Evolutionary conservation across 2,797 vertebrate genomes (phyloP).

Genomic region (Rhinoraja longicauda): DNA sequence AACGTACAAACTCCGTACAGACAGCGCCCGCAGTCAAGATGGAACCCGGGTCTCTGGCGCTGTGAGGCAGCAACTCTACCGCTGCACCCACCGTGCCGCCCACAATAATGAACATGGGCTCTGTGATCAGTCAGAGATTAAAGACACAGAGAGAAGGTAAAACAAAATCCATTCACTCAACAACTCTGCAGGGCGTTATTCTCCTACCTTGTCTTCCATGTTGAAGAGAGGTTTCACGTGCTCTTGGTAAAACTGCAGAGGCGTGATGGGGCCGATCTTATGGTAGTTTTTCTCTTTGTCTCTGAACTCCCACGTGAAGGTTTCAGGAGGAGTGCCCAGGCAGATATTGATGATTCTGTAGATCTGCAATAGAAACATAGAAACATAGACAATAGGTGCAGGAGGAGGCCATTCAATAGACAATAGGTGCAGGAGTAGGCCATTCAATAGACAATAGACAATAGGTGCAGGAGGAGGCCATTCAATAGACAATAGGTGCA

Average conservation of each 20-base stretch:
- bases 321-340: constrained; percentile 86
- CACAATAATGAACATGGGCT: background rate
- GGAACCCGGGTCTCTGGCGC: too few species aligned
- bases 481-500: too few species aligned
- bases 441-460: too few species aligned
- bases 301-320: constrained; percentile 91
- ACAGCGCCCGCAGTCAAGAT: too few species aligned
- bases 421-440: too few species aligned
- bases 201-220: constrained; percentile 83
- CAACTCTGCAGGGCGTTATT: background rate
- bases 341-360: constrained; percentile 89
- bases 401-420: too few species aligned
- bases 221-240: constrained; percentile 91
- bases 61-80: too few species aligned
- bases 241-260: constrained; percentile 81
- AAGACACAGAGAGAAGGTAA: background rate
- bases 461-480: too few species aligned
- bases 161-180: background rate
- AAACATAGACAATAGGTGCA: too few species aligned
- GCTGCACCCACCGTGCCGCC: too few species aligned
- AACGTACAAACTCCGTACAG: too few species aligned
- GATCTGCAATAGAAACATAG: constrained; percentile 60
- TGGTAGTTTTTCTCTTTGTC: constrained; percentile 97
- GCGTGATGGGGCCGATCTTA: constrained; percentile 80
- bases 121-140: background rate